Base-by-base conservation (phyloP, 2,113 vertebrate species). In the Falcunculus frontatus region DNA sequence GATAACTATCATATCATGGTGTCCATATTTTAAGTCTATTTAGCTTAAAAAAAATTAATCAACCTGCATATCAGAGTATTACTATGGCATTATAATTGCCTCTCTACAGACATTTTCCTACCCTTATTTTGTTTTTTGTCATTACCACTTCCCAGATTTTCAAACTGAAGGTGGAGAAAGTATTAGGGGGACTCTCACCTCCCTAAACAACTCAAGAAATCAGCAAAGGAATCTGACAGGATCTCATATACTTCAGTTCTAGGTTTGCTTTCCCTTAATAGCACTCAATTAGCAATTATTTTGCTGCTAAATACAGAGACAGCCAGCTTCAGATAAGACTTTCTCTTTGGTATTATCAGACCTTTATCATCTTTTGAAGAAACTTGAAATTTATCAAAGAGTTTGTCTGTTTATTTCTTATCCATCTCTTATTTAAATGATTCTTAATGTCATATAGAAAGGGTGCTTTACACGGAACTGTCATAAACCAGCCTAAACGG, bases 361-460 rank as follows among this genome's bases (percentile, higher is more conserved):
- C 50, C 1, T 19, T 80, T 92, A 64, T 4, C 11, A 62, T 62
- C 23, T 69, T 89, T 46, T 52, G 82, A 42, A 85, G 79, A 89
- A 35, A 55, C 14, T 3, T 60, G 20, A 19, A 59, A 64, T 11
- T 32, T 16, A 60, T 78, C 42, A 93, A 64, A 92, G 64, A 87
- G 59, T 80, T 46, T 7, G 76, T 50, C 44, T 68, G 76, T 32
- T 69, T 60, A 46, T 23, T 82, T 69, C 41, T 69, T 69, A 80
- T 64, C 60, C 11, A n/a, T 30, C 60, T 74, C 75, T 95, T 77
- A 94, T 59, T 89, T 68, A 15, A 59, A 44, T 25, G 8, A 65
- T 65, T 96, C 88, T 74, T 86, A 93, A 95, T 52, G 63, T 87
- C 77, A 56, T 47, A 83, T 15, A 52, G 69, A 65, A 92, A 96